phyloP scores from a whole-genome alignment of 2,888 invertebrate species.

The Schizaphis graminum region DNA sequence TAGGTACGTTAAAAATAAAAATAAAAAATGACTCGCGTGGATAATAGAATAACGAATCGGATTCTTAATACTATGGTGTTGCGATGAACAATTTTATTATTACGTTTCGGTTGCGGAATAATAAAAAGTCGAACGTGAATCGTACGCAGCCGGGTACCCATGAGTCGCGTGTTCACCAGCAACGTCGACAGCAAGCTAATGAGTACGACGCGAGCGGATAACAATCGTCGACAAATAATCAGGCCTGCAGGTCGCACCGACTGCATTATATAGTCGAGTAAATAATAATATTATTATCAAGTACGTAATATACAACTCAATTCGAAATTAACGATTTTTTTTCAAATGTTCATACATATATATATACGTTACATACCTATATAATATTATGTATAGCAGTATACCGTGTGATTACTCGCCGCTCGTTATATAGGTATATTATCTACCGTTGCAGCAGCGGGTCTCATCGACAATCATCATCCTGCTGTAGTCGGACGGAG shows the following conservation, averaged over 20 bases:
- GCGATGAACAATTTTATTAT: background rate
- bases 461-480: background rate
- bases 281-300: too few relatives aligned
- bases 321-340: slow-evolving; percentile 40
- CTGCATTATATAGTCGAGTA: background rate
- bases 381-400: background rate
- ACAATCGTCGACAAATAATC: slow-evolving; percentile 10
- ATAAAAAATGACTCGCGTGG: background rate
- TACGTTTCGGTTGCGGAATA: background rate
- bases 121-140: background rate
- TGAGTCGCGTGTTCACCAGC: background rate
- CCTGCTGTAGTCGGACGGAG: background rate
- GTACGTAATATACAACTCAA: background rate
- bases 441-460: background rate
- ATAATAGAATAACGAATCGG: background rate
- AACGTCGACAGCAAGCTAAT: background rate
- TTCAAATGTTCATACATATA: background rate
- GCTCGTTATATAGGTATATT: slow-evolving; percentile 1
- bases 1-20: background rate
- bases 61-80: background rate
- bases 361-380: background rate
- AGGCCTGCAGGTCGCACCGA: background rate
- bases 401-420: slow-evolving; percentile 34
- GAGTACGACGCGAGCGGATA: background rate
- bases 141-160: background rate